Evolutionary conservation across 1,140 invertebrate species (phyloP).

Genomic region (Caenorhabditis tropicalis): DNA sequence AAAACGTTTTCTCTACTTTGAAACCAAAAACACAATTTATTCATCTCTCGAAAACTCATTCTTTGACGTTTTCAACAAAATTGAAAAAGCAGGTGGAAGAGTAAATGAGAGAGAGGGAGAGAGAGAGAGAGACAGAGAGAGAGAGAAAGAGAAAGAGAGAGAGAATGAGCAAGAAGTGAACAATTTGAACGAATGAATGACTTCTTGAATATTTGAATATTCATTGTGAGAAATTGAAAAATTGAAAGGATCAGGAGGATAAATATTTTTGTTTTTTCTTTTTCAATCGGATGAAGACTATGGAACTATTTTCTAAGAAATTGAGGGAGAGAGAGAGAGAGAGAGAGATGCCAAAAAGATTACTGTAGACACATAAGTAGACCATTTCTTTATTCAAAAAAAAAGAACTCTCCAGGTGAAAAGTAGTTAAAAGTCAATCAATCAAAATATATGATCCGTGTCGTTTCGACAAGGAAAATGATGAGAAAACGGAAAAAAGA

Average conservation of each 20-base stretch:
- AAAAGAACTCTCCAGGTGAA: neutral
- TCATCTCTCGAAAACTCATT: too few species aligned
- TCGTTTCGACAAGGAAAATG: conserved; percentile 40
- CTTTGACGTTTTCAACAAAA: too few species aligned
- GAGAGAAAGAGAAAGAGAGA: too few species aligned
- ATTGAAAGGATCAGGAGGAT: neutral
- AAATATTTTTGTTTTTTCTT: neutral
- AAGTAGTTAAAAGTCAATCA: conserved; percentile 34
- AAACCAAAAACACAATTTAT: too few species aligned
- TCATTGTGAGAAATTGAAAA: neutral
- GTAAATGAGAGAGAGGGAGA: too few species aligned
- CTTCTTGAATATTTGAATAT: neutral
- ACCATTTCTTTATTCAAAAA: neutral
- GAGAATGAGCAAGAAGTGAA: neutral
- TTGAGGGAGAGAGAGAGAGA: neutral
- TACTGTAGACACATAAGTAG: neutral
- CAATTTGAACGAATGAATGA: conserved; percentile 4
- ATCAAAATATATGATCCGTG: conserved; percentile 26
- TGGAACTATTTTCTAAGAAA: neutral
- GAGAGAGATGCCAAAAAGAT: too few species aligned
- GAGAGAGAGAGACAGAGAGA: too few species aligned
- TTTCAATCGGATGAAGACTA: too few species aligned
- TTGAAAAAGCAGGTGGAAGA: too few species aligned
- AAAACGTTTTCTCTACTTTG: too few species aligned
- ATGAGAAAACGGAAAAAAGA: neutral